Evolutionary conservation across 2,797 vertebrate species (phyloP).

Genomic region (Alcedo atthis): DNA sequence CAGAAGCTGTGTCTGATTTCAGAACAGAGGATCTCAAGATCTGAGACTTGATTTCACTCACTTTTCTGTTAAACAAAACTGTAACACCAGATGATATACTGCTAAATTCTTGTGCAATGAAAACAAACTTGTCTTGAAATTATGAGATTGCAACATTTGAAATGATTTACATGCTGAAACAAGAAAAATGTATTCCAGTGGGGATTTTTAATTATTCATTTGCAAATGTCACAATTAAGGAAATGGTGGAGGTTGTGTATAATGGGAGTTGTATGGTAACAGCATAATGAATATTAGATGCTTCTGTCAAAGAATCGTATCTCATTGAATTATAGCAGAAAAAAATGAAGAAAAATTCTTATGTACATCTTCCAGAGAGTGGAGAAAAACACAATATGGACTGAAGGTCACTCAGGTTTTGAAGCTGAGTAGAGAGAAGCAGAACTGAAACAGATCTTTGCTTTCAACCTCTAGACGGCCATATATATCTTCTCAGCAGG

Average conservation of each 20-base stretch:
- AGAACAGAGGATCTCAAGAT: not conserved
- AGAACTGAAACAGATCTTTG: not conserved
- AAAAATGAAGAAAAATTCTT: not conserved
- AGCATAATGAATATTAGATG: not conserved
- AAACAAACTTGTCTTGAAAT: slow-evolving; percentile 3
- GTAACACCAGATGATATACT: not conserved
- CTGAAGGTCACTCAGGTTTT: not conserved
- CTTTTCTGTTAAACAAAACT: not conserved
- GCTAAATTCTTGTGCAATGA: not conserved
- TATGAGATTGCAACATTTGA: not conserved
- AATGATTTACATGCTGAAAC: not conserved
- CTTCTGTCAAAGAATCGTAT: not conserved
- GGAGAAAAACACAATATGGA: not conserved
- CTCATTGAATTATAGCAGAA: not conserved
- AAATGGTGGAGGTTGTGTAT: not conserved
- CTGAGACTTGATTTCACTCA: not conserved
- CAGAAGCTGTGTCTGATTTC: not conserved
- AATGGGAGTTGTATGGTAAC: not conserved
- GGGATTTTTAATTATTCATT: not conserved
- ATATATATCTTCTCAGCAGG: not conserved
- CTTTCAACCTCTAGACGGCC: not conserved
- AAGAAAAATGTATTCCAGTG: not conserved
- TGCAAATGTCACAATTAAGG: not conserved
- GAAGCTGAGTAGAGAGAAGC: not conserved
- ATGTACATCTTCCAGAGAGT: not conserved